Percentiles rank a stretch among this genome's conserved stretches.
Evolutionary conservation across 2,888 invertebrate genomes (phyloP).

Genomic region (Diaprepes abbreviatus): DNA sequence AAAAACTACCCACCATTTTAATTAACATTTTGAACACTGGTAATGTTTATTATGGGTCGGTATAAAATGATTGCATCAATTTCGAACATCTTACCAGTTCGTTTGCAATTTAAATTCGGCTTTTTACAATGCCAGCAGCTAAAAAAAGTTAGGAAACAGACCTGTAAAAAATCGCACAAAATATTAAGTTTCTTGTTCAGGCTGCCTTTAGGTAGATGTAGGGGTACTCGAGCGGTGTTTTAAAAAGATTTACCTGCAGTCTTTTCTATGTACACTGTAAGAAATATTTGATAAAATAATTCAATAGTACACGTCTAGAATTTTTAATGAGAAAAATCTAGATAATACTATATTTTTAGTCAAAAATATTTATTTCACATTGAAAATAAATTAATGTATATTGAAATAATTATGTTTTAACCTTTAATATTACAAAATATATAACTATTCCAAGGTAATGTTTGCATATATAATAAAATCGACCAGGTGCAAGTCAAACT

Average conservation of each 20-base stretch:
- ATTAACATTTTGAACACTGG: slow-evolving; percentile 40
- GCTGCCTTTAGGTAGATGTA: slow-evolving; percentile 13
- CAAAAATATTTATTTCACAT: too few species aligned
- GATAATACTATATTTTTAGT: too few species aligned
- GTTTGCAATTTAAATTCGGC: slow-evolving; percentile 50
- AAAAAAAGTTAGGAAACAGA: slow-evolving; percentile 18
- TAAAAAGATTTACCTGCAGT: slow-evolving; percentile 27
- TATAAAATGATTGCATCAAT: slow-evolving; percentile 47
- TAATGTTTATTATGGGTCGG: slow-evolving; percentile 28
- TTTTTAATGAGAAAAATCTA: too few species aligned
- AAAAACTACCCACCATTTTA: slow-evolving; percentile 29
- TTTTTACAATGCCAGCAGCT: background rate
- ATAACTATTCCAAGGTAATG: too few species aligned
- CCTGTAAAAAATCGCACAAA: slow-evolving; percentile 12
- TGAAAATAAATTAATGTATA: too few species aligned
- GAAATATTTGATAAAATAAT: too few species aligned
- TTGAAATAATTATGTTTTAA: too few species aligned
- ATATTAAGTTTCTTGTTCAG: slow-evolving; percentile 14
- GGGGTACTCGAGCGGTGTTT: slow-evolving; percentile 16
- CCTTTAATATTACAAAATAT: too few species aligned
- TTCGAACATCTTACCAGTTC: slow-evolving; percentile 44
- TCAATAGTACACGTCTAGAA: background rate
- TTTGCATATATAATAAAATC: too few species aligned
- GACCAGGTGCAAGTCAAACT: too few species aligned
- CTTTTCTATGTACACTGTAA: slow-evolving; percentile 1